Evolutionary conservation across 2,113 vertebrate species (phyloP), one percentile per base, ranked within the genome.

Genomic region (Lagopus muta): DNA sequence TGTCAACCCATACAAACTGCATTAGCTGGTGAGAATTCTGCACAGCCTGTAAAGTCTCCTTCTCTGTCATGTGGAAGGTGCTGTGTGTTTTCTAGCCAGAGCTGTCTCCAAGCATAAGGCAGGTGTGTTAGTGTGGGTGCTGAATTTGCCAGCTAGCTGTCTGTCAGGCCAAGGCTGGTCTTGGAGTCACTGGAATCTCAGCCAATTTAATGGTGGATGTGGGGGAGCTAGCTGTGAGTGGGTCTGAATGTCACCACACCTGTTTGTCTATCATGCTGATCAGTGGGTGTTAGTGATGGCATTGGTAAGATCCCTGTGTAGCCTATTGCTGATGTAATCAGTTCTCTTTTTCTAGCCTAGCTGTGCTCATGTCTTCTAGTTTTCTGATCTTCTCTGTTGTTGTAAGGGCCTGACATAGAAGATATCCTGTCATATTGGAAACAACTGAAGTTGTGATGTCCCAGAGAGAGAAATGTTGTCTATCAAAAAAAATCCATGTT

Each of bases 201-300:
- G 45, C 8, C 1, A 0, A 27, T 3, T 40, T 58, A 66, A 52
- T 1, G 3, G 27, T 5, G 4, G 24, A 8, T 40, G 47, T 32
- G 0, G 1, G 4, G 18, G 24, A 43, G 40, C 28, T 65, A 30
- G 28, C 40, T 43, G 62, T 30, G 18, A 60, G 25, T 2, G 60
- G 28, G 8, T 60, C 50, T 82, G 36, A 65, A n/a, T 30, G 32
- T 20, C 5, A 3, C 36, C 55, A 25, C 21, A 20, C 25, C 8
- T 8, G 19, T 40, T 55, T 45, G 20, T 82, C 77, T 52, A 28
- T 30, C 24, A 6, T 54, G 28, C 6, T 40, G 42, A 32, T 8
- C 65, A 34, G 24, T n/a, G 34, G 17, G 8, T 75, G 42, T 7
- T 24, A 36, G 42, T 38, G 27, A 48, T 34, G 36, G 5, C 27